Evolutionary conservation across 2,113 vertebrate genomes (phyloP).

Genomic region (Oryzias curvinotus): DNA sequence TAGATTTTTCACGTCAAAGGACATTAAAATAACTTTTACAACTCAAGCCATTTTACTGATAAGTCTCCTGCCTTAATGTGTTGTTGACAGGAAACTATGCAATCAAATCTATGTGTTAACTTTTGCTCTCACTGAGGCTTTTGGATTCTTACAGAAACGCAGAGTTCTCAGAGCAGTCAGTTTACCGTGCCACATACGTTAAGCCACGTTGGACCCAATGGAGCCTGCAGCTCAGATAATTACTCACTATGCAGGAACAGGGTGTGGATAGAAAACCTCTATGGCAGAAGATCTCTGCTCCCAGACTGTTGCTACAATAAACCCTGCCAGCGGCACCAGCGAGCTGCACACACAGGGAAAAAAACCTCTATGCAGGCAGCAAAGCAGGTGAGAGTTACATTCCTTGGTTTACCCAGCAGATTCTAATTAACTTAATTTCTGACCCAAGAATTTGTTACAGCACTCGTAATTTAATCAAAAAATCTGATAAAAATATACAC

Average conservation of each 20-base stretch:
- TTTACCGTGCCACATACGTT: too few species aligned
- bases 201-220: conserved; percentile 14
- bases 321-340: neutral
- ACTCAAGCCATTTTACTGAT: too few species aligned
- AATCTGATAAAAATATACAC: neutral
- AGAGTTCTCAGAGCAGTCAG: too few species aligned
- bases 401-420: neutral
- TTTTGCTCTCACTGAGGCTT: too few species aligned
- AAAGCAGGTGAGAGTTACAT: neutral
- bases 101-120: too few species aligned
- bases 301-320: neutral
- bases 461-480: neutral
- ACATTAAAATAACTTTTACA: too few species aligned
- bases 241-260: conserved; percentile 17
- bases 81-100: too few species aligned
- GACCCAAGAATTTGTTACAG: neutral
- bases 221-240: conserved; percentile 20
- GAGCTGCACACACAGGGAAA: neutral
- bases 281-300: conserved; percentile 3
- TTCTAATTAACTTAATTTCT: neutral
- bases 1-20: too few species aligned
- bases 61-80: too few species aligned
- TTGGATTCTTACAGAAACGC: too few species aligned
- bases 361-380: neutral
- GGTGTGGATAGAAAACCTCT: conserved; percentile 12